phyloP scores from a whole-genome alignment of 2,113 vertebrate genomes.

The Macrotis lagotis region DNA sequence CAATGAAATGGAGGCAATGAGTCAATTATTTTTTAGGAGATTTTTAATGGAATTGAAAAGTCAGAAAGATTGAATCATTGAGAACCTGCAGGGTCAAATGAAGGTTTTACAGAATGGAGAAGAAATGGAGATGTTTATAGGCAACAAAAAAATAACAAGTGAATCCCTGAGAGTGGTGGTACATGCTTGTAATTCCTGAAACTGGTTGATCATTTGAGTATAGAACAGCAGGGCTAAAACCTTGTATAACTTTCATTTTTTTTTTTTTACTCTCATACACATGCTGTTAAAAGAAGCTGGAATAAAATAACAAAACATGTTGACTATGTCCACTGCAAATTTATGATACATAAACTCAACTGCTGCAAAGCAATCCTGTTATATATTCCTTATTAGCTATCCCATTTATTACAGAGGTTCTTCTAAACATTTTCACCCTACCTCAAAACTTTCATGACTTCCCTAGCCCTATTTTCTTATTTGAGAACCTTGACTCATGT shows the following conservation, averaged over 20 bases:
- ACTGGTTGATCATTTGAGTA: background rate
- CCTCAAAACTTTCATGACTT: background rate
- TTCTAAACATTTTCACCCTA: background rate
- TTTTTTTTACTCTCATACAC: background rate
- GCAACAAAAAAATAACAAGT: background rate
- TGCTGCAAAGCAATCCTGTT: background rate
- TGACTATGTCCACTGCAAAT: background rate
- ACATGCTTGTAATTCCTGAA: background rate
- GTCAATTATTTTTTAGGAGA: background rate
- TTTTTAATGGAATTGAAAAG: background rate
- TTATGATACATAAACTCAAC: background rate
- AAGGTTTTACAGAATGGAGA: background rate
- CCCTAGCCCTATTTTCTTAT: background rate
- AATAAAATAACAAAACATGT: background rate
- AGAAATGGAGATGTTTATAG: background rate
- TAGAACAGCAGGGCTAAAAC: background rate
- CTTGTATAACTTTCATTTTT: background rate
- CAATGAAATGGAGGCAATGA: background rate
- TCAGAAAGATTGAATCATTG: background rate
- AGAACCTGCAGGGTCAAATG: background rate
- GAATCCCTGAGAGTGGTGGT: background rate
- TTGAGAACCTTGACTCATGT: background rate
- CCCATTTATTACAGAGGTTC: background rate
- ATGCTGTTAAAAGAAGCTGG: background rate
- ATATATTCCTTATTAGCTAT: background rate